Conservation (phyloP, 2,113 vertebrate species). For the Chamaea fasciata region DNA sequence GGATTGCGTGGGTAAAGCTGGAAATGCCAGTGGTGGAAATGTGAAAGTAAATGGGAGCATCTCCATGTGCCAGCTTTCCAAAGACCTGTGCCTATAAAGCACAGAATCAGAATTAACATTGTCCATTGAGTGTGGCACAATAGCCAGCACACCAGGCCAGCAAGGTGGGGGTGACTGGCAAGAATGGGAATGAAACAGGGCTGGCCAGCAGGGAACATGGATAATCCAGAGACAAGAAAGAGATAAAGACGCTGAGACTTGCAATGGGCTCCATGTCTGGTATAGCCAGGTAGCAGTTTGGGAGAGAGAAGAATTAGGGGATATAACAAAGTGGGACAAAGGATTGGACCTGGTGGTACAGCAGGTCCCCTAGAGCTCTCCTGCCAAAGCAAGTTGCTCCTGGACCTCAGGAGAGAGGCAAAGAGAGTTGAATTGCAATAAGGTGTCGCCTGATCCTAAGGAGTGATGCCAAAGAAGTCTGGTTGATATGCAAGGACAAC, state of each 20-base stretch:
- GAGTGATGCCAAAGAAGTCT: neutral
- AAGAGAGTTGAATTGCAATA: neutral
- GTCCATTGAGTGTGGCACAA: fast-evolving
- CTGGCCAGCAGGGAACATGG: neutral
- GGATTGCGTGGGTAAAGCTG: neutral
- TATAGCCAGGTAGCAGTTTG: neutral
- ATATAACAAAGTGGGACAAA: neutral
- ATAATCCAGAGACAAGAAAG: neutral
- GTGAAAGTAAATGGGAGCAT: neutral
- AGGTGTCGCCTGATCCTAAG: neutral
- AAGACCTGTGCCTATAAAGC: neutral
- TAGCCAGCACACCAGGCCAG: neutral
- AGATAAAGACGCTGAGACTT: neutral
- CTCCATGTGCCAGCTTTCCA: neutral
- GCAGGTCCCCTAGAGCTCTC: neutral
- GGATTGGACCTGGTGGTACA: neutral
- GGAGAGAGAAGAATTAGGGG: neutral
- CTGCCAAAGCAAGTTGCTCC: neutral
- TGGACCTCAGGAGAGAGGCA: neutral
- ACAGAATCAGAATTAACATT: neutral
- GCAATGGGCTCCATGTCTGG: neutral
- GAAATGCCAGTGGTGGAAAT: neutral
- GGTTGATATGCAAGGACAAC: neutral
- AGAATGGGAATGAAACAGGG: neutral
- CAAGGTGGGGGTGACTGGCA: neutral